phyloP scores from a whole-genome alignment of 1,140 invertebrate species.

The Maconellicoccus hirsutus region DNA sequence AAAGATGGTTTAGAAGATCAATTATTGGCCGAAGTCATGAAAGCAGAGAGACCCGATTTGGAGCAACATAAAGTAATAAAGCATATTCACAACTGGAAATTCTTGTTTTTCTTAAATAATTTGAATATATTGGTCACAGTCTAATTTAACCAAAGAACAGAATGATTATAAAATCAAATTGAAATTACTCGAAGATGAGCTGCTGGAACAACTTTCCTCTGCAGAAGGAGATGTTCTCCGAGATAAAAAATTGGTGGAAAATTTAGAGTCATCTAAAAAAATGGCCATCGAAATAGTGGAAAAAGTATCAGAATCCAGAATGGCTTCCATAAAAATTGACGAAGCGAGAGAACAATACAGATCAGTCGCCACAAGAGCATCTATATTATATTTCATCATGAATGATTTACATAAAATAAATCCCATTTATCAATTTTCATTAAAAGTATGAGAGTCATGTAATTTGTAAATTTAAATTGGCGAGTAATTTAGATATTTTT shows the following conservation, averaged over 20 bases:
- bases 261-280: conserved; percentile 85
- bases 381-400: conserved; percentile 86
- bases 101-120: background rate
- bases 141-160: conserved; percentile 76
- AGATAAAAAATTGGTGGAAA: conserved; percentile 79
- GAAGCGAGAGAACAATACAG: conserved; percentile 80
- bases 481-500: conserved; percentile 17
- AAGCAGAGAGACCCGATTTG: conserved; percentile 82
- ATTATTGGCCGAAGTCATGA: conserved; percentile 83
- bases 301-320: conserved; percentile 71
- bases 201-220: conserved; percentile 71
- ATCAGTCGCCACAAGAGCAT: conserved; percentile 70
- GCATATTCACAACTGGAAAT: too few relatives aligned
- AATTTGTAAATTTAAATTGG: background rate
- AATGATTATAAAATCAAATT: conserved; percentile 90
- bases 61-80: conserved; percentile 49
- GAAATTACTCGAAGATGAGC: conserved; percentile 79
- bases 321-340: conserved; percentile 78
- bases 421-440: conserved; percentile 90
- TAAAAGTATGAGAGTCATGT: conserved; percentile 57
- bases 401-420: conserved; percentile 90
- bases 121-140: conserved; percentile 31
- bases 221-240: conserved; percentile 75
- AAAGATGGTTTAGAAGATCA: conserved; percentile 87
- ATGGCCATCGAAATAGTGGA: conserved; percentile 81